Evolutionary conservation across 37 sponge, comb jelly and placozoan species (phyloP).

Genomic region (Theonella swinhoei): DNA sequence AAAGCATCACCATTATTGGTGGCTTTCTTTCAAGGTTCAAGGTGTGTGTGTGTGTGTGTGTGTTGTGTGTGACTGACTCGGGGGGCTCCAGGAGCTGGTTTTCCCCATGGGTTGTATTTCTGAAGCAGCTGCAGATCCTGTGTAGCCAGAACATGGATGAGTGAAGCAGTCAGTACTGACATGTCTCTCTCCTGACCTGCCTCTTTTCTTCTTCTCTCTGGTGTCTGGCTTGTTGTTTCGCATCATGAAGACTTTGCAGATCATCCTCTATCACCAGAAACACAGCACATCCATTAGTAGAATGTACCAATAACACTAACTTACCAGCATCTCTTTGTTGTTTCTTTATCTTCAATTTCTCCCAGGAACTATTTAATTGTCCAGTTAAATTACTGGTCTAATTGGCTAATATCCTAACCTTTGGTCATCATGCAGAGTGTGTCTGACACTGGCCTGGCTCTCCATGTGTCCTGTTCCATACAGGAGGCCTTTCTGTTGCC

Average conservation of each 20-base stretch:
- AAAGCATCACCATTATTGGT: no score
- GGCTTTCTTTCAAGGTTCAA: no score
- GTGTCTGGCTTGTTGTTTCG: not conserved
- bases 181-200: slow-evolving; percentile 23
- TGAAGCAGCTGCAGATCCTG: slow-evolving; percentile 64
- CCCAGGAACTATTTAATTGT: not conserved
- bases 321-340: slow-evolving; percentile 14
- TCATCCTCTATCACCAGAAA: slow-evolving; percentile 13
- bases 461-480: slow-evolving; percentile 3
- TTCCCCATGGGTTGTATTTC: slow-evolving; percentile 66
- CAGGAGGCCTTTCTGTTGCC: not conserved
- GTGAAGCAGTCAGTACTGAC: not conserved
- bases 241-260: not conserved
- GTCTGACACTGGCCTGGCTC: no score
- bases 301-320: not conserved
- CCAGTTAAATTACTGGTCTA: not conserved
- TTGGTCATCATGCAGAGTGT: no score
- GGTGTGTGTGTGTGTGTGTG: no score
- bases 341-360: not conserved
- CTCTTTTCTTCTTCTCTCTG: slow-evolving; percentile 29
- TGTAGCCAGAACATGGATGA: not conserved
- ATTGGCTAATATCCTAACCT: not conserved
- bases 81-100: slow-evolving; percentile 44
- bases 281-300: no score
- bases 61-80: no score